phyloP scores from a whole-genome alignment of 2,888 invertebrate species.

The Caenorhabditis sp. region DNA sequence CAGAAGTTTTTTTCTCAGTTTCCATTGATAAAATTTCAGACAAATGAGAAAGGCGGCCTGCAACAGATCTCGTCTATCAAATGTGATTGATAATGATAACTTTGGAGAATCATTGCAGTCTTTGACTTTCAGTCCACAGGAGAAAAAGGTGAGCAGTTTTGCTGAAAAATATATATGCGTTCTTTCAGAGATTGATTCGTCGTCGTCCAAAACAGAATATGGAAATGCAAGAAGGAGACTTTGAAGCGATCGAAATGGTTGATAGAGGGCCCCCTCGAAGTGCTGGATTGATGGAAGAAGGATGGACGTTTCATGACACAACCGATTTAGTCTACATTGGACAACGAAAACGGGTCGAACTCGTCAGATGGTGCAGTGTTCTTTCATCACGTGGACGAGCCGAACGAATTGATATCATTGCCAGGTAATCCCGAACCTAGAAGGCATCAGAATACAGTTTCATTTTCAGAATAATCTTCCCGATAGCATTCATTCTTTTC shows the following conservation, averaged over 20 bases:
- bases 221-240: conserved; percentile 71
- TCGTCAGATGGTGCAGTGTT: conserved; percentile 82
- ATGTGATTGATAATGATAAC: conserved; percentile 80
- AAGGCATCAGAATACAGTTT: neutral
- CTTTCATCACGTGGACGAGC: conserved; percentile 81
- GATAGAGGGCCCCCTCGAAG: conserved; percentile 60
- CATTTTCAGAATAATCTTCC: conserved; percentile 80
- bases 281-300: conserved; percentile 71
- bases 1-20: too few relatives aligned
- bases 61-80: conserved; percentile 79
- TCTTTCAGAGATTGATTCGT: conserved; percentile 73
- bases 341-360: conserved; percentile 81
- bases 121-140: conserved; percentile 71
- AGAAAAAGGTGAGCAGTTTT: conserved; percentile 74
- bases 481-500: conserved; percentile 81
- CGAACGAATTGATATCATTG: conserved; percentile 82
- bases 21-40: conserved; percentile 45
- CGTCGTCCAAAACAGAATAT: conserved; percentile 72
- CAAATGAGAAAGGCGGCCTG: conserved; percentile 82
- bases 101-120: conserved; percentile 71
- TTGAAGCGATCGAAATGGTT: conserved; percentile 66
- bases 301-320: conserved; percentile 74
- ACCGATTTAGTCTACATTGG: conserved; percentile 69
- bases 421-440: conserved; percentile 68
- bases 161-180: too few relatives aligned